Conservation (phyloP, 1,140 invertebrate species). For the Coelopa frigida region DNA sequence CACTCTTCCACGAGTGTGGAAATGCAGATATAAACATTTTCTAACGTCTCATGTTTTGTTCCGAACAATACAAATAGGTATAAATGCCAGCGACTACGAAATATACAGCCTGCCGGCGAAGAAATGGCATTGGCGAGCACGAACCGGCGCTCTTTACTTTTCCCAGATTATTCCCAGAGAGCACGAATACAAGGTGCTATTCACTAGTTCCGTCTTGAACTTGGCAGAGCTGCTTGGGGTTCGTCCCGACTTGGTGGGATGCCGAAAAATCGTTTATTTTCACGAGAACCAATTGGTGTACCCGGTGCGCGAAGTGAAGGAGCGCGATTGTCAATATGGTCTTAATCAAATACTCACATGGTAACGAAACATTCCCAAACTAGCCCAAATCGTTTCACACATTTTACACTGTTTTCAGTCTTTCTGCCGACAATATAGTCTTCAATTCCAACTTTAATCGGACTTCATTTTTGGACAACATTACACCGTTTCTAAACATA, state of each 20-base stretch:
- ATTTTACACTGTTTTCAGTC: constrained; percentile 46
- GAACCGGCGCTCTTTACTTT: constrained; percentile 60
- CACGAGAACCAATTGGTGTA: constrained; percentile 75
- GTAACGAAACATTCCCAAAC: constrained; percentile 48
- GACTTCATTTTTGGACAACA: constrained; percentile 57
- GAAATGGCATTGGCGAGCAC: constrained; percentile 74
- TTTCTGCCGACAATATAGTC: constrained; percentile 62
- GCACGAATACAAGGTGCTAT: constrained; percentile 52
- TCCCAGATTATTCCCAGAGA: constrained; percentile 52
- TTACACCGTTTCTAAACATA: constrained; percentile 57
- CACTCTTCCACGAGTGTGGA: no score
- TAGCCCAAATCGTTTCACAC: constrained; percentile 1
- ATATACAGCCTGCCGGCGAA: constrained; percentile 58
- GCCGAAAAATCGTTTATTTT: constrained; percentile 67
- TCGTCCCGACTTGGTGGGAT: constrained; percentile 52
- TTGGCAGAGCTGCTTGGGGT: constrained; percentile 63
- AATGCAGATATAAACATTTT: no score
- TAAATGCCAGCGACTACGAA: constrained; percentile 35
- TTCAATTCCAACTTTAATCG: constrained; percentile 70
- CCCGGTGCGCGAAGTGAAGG: constrained; percentile 58
- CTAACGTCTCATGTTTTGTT: no score
- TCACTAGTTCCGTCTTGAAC: constrained; percentile 66
- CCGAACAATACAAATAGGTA: constrained; percentile 16
- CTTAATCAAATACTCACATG: constrained; percentile 69
- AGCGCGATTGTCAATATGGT: constrained; percentile 70